Percentiles rank a stretch among this genome's conserved stretches.
Evolutionary conservation across 2,113 vertebrate genomes (phyloP).

Genomic region (Salvelinus fontinalis): DNA sequence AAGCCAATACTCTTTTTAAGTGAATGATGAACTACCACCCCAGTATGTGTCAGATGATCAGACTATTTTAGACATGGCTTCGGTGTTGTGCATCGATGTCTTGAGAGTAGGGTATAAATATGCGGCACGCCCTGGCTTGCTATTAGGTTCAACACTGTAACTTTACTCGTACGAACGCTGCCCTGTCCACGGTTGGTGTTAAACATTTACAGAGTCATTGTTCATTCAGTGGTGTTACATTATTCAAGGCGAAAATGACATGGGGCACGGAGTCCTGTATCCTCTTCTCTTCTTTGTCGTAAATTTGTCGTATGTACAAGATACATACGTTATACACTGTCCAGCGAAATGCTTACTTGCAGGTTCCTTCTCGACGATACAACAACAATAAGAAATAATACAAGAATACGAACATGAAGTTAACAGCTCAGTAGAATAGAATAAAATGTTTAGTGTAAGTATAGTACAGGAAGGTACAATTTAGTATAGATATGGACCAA

Average conservation of each 20-base stretch:
- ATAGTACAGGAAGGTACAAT: too few relatives aligned
- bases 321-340: too few relatives aligned
- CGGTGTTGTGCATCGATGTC: not conserved
- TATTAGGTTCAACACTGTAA: not conserved
- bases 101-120: not conserved
- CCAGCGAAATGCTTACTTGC: too few relatives aligned
- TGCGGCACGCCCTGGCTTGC: too few relatives aligned
- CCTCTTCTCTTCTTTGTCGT: not conserved
- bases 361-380: too few relatives aligned
- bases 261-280: not conserved
- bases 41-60: not conserved
- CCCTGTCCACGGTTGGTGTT: not conserved
- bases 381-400: too few relatives aligned
- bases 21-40: not conserved
- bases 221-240: slow-evolving; percentile 12
- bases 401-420: too few relatives aligned
- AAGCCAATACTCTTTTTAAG: not conserved
- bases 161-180: not conserved
- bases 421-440: too few relatives aligned
- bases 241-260: slow-evolving; percentile 9
- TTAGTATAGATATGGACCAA: not conserved
- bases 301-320: not conserved
- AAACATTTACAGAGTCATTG: slow-evolving; percentile 18
- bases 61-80: not conserved
- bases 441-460: too few relatives aligned